Base-by-base conservation (phyloP, 2,888 invertebrate species). In the Trisateles emortualis region DNA sequence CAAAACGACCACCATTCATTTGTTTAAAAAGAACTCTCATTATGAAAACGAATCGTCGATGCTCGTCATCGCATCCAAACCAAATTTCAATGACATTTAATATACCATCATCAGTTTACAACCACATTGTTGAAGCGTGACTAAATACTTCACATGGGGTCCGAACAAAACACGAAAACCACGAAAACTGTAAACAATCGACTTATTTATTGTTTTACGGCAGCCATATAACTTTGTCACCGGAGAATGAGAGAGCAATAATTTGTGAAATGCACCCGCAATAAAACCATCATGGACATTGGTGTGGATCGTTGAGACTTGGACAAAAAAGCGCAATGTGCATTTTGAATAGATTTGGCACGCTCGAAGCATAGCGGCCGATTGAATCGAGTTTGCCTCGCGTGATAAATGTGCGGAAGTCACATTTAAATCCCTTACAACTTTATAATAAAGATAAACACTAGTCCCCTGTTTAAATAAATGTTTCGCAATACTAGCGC, bases 141-240 rank as follows among this genome's bases (percentile, higher is more conserved):
- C 88, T 53, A 84, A 85, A 54, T 68, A 53, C 79, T 72, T 83
- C 84, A 82, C 78, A 87, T 86, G 89, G 88, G 88, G 88, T 83
- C 88, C 74, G 40, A 52, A 76, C 79, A 79, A 74, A 68, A 71
- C 62, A 56, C 49, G 61, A 63, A 77, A 77, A 81, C 83, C 82
- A 84, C 87, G 66, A 85, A 81, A 79, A 83, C 76, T 78, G 83
- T 87, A 88, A 89, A 90, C 90, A 89, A 90, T 87, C 75, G 67
- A 59, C 75, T 83, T 84, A 88, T 91, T 91, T 90, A 92, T 91
- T 90, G 87, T 92, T 92, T 92, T 90, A 92, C 87, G 81, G 83
- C 87, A 76, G 78, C 82, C 79, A 87, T 91, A 90, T 86, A 90
- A 86, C 87, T 80, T 82, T 69, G 84, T 81, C 84, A 78, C 80